Evolutionary conservation across 2,888 invertebrate genomes (phyloP), one percentile per base, ranked within the genome.

Genomic region (Portevinia maculata): DNA sequence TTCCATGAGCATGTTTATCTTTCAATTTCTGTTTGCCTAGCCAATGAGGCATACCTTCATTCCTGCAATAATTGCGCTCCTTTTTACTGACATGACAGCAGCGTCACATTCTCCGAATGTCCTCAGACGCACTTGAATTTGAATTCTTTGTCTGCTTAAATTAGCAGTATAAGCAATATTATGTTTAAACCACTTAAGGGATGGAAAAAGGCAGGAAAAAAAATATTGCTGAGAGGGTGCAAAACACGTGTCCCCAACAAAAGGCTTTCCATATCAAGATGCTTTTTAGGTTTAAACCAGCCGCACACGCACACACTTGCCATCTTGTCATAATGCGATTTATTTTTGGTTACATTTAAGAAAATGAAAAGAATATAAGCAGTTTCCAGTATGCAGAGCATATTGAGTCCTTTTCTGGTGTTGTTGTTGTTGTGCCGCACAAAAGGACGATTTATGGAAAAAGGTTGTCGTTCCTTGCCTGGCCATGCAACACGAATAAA

Each of bases 211-310:
- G 62, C 48, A 39, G 46, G 32, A 44, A 30, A 64, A 55, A 62
- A 53, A 34, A 28, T 8, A 34, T 55, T 53, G 32, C 59, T n/a
- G 46, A 70, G 70, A 64, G 75, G 79, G 75, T 70, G 59, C 24
- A 75, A 75, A 81, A 81, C 79, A 81, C 79, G 79, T 81, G 79
- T 81, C 79, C 52, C 64, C 44, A 75, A 81, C 79, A 81, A 75
- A 81, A 75, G 79, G 44, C 59, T 64, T 81, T 75, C 52, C 64
- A 62, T 69, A 79, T 69, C 41, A 70, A 64, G 75, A 69, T 79
- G 44, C 44, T 30, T 32, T 59, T 62, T 50, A 74, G 79, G 79
- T 75, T 64, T 55, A 46, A 17, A 52, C 13, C 73, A 9, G 28
- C 71, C 44, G 13, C 32, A 24, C 34, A 4, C 46, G 5, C 21